Percentiles rank a stretch among this genome's conserved stretches.
Evolutionary conservation across 2,113 vertebrate genomes (phyloP).

Genomic region (Oxygymnocypris stewartii): DNA sequence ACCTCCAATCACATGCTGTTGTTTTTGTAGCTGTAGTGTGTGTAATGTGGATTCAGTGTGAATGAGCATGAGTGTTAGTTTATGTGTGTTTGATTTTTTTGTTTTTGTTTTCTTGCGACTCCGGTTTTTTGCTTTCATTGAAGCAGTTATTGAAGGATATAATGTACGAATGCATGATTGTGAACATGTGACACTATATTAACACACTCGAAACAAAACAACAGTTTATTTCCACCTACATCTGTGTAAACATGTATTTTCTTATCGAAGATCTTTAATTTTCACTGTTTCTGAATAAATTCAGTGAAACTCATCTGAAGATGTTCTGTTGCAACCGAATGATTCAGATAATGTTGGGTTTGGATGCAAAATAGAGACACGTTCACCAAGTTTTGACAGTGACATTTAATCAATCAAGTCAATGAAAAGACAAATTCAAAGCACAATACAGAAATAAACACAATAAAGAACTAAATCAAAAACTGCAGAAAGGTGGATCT

Average conservation of each 20-base stretch:
- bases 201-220: background rate
- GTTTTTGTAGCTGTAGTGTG: background rate
- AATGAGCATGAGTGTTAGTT: slow-evolving; percentile 13
- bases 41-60: background rate
- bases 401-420: background rate
- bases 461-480: background rate
- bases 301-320: background rate
- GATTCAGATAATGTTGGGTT: too few species aligned
- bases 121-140: slow-evolving; percentile 41
- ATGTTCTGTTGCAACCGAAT: background rate
- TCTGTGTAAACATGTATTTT: slow-evolving; percentile 9
- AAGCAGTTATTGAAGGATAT: slow-evolving; percentile 53
- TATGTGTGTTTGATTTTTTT: background rate
- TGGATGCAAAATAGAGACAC: background rate
- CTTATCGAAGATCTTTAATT: background rate
- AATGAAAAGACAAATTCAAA: slow-evolving; percentile 1
- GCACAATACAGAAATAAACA: slow-evolving; percentile 15
- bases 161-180: slow-evolving; percentile 9
- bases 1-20: background rate
- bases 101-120: slow-evolving; percentile 35
- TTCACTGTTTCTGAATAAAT: background rate
- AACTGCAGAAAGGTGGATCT: background rate
- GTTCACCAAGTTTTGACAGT: background rate
- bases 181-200: slow-evolving; percentile 18
- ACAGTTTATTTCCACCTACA: background rate